A percentile compares a stretch with the other conserved stretches of the same genome.
These are phyloP conservation scores for Augochlorella aurata DNA, from an alignment of 2,888 invertebrate species.

Conservation along the genomic window DNA sequence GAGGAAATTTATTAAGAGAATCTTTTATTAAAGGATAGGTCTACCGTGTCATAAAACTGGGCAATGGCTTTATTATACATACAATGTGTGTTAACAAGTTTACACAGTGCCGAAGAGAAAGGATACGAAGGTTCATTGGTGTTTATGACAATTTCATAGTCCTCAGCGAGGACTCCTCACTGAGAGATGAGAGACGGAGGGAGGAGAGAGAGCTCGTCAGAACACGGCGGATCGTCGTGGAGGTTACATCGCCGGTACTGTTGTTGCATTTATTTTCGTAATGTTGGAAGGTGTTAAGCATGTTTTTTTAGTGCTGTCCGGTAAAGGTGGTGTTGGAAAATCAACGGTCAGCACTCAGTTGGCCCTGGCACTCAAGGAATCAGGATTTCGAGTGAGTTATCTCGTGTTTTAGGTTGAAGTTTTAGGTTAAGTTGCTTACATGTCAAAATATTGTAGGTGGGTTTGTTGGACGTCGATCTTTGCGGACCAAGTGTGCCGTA, in stretches of 20 bases:
- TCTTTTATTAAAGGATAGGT: neutral
- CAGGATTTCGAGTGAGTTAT: constrained; percentile 88
- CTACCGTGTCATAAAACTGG: neutral
- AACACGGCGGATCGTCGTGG: constrained; percentile 40
- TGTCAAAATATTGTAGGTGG: constrained; percentile 87
- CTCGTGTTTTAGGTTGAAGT: neutral
- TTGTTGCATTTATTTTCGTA: constrained; percentile 49
- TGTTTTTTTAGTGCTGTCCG: constrained; percentile 95
- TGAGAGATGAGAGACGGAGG: neutral
- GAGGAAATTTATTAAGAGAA: neutral
- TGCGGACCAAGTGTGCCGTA: constrained; percentile 98
- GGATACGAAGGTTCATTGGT: neutral
- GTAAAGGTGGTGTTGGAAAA: constrained; percentile 99
- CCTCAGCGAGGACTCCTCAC: neutral
- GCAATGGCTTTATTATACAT: neutral
- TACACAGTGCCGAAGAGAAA: neutral
- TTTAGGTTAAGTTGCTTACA: constrained; percentile 45
- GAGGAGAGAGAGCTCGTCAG: constrained; percentile 30
- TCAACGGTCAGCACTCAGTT: constrained; percentile 97
- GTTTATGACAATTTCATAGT: neutral
- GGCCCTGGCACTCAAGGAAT: constrained; percentile 91
- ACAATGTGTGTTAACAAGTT: neutral
- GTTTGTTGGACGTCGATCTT: constrained; percentile 95
- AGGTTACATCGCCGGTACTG: constrained; percentile 50
- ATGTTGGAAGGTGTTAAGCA: constrained; percentile 93